These are phyloP conservation scores for Gandaritis pyraliata DNA, from an alignment of 2,888 invertebrate species.

Conservation along the genomic window DNA sequence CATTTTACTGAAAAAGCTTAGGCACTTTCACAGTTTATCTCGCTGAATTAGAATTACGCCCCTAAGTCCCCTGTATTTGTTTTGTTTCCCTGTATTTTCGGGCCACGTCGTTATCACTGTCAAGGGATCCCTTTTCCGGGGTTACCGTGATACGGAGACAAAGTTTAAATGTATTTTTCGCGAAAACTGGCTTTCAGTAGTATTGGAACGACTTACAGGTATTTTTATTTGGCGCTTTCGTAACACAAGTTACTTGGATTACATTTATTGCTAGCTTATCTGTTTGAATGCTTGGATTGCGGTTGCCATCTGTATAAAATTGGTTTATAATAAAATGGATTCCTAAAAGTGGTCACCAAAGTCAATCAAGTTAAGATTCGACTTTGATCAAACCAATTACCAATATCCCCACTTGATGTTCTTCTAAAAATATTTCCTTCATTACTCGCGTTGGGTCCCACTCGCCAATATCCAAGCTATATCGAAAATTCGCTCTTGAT, in stretches of 20 bases:
- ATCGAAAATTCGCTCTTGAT: conserved; percentile 42
- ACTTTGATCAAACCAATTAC: conserved; percentile 15
- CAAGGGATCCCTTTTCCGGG: conserved; percentile 60
- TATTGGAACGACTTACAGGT: conserved; percentile 21
- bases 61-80: conserved; percentile 50
- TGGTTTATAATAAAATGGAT: background rate
- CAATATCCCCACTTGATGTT: conserved; percentile 19
- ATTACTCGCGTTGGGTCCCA: conserved; percentile 25
- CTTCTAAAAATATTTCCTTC: conserved; percentile 15
- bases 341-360: background rate
- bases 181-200: conserved; percentile 23
- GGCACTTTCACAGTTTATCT: conserved; percentile 37
- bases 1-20: too few relatives aligned
- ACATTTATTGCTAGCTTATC: background rate
- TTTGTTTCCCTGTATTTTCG: conserved; percentile 60
- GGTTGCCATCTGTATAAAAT: too few relatives aligned
- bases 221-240: conserved; percentile 14
- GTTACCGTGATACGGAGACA: conserved; percentile 62
- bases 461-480: conserved; percentile 30
- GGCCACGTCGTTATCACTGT: conserved; percentile 62
- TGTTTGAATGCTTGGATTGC: background rate
- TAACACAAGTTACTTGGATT: conserved; percentile 8
- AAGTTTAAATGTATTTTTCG: conserved; percentile 64
- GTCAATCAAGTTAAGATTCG: background rate
- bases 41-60: conserved; percentile 41